Evolutionary conservation across 2,113 vertebrate genomes (phyloP), one percentile per base, ranked within the genome.

Genomic region (Poeciliopsis turrubarensis): DNA sequence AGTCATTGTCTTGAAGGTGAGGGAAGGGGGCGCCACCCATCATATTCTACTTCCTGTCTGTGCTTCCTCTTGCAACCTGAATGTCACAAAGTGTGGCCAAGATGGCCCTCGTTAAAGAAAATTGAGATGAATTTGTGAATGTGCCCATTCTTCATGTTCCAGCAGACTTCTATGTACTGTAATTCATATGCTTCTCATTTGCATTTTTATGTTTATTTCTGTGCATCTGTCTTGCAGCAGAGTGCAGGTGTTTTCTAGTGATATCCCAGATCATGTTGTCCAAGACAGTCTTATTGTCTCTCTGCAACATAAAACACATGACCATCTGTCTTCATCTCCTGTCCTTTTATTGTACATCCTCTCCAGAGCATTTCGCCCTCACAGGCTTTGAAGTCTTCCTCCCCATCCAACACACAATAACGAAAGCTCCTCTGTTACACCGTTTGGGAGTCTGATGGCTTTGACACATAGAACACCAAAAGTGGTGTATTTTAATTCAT

Each of bases 1-100:
- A 61, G 74, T 84, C 31, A 57, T 47, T 71, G 54, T 44, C 26
- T 37, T 72, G 78, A 82, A 84, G 80, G 73, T 51, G 41, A 80
- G 60, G 41, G 32, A 26, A 30, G 63, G 30, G 60, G 4, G 44
- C 29, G 22, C 29, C 32, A 32, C 12, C n/a, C 10, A 71, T 61
- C 64, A 11, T 39, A n/a, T 30, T 60, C 15, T 34, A 25, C 54
- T 62, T 39, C 29, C 70, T 32, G 47, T 29, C 26, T 27, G 1
- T 0, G 1, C 26, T 37, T 22, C 10, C 4, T 31, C 17, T 34
- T 65, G 32, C 3, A 22, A 65, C 10, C 3, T 19, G n/a, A 41
- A 66, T 54, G 29, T 51, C 27, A 30, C 44, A 68, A 41, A 29
- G 10, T 29, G 65, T 29, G 15, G 39, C 14, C 27, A 15, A 51